Evolutionary conservation across 1,140 invertebrate genomes (phyloP).

Genomic region (Brachionus plicatilis): DNA sequence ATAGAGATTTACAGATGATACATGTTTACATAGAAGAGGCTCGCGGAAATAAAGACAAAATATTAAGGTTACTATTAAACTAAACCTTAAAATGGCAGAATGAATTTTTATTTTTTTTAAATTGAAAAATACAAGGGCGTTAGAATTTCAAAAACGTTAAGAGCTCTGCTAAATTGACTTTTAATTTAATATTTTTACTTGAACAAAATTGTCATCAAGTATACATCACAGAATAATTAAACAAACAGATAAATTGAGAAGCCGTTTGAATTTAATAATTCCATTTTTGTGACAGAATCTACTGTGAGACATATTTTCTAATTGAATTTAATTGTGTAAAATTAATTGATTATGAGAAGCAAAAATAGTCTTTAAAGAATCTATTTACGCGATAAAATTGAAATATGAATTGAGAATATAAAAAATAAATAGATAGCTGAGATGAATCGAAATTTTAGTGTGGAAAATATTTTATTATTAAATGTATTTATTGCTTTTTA

Average conservation of each 20-base stretch:
- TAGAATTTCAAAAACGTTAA: no score
- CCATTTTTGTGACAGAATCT: neutral
- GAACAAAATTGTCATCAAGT: neutral
- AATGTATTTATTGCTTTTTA: constrained; percentile 22
- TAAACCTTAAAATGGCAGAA: no score
- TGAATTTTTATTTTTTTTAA: no score
- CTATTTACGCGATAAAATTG: neutral
- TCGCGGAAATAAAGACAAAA: no score
- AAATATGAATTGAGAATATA: neutral
- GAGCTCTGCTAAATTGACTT: neutral
- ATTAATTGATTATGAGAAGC: neutral
- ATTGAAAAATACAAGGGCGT: no score
- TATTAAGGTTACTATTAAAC: no score
- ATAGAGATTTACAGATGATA: no score
- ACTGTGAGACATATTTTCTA: neutral
- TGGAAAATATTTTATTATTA: neutral
- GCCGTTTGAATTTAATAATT: neutral
- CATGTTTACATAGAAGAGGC: no score
- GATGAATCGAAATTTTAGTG: neutral
- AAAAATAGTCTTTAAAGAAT: neutral
- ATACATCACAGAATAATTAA: neutral
- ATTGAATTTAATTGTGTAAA: neutral
- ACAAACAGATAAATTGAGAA: neutral
- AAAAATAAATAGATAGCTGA: neutral
- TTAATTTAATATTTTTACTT: neutral